A percentile compares a stretch with the other conserved stretches of the same genome.
Evolutionary conservation across 2,888 invertebrate species (phyloP).

Genomic region (Trichogramma dendrolimi): DNA sequence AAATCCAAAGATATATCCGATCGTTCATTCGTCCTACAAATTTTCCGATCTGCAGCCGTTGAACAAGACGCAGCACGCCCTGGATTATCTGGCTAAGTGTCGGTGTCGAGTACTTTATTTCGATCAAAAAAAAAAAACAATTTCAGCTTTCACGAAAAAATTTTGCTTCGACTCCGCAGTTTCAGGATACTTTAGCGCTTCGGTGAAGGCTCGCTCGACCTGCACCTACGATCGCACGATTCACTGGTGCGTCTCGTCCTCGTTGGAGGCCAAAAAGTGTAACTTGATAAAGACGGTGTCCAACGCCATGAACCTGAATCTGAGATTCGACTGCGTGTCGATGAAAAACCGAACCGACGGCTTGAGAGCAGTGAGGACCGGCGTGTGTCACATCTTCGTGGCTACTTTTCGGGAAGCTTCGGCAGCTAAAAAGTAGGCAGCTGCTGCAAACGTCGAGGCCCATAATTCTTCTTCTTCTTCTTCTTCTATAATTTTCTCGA

Average conservation of each 20-base stretch:
- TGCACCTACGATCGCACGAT: conserved; percentile 45
- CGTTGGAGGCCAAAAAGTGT: conserved; percentile 72
- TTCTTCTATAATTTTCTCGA: not conserved
- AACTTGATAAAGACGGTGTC: conserved; percentile 71
- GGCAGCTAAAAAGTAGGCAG: conserved; percentile 62
- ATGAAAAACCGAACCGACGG: conserved; percentile 62
- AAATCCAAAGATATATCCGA: not conserved
- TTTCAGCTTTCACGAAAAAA: not conserved
- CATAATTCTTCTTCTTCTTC: too few relatives aligned
- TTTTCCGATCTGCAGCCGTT: conserved; percentile 45
- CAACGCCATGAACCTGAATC: conserved; percentile 70
- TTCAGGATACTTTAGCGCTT: conserved; percentile 43
- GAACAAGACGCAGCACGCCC: not conserved
- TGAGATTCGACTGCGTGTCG: conserved; percentile 72
- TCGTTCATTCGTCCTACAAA: conserved; percentile 10
- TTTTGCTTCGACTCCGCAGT: conserved; percentile 32
- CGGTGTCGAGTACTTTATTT: not conserved
- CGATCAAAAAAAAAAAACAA: not conserved
- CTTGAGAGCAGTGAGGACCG: conserved; percentile 61
- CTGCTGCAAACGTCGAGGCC: not conserved
- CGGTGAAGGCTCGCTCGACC: conserved; percentile 41
- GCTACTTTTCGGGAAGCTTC: conserved; percentile 69
- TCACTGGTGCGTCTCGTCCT: conserved; percentile 63
- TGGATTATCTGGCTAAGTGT: not conserved
- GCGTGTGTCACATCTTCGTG: conserved; percentile 69